Conservation (phyloP, 2,888 invertebrate genomes). For the Chloroclysta siterata region DNA sequence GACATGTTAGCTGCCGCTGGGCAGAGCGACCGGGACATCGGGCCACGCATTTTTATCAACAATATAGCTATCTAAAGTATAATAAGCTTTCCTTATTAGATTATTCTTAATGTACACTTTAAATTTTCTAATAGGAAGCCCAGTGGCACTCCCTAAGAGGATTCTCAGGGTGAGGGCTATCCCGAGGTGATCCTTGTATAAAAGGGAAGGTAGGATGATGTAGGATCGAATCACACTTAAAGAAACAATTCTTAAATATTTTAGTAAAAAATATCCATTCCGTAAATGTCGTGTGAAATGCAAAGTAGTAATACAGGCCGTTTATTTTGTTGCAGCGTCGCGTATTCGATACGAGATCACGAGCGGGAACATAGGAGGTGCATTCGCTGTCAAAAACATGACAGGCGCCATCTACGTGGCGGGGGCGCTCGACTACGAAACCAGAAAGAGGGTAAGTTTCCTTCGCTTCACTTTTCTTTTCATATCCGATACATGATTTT, state of each 20-base stretch:
- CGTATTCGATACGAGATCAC: slow-evolving; percentile 99
- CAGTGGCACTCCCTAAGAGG: no score
- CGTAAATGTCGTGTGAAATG: neutral
- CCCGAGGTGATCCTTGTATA: no score
- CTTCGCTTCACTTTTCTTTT: slow-evolving; percentile 10
- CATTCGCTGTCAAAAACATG: slow-evolving; percentile 99
- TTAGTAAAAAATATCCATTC: neutral
- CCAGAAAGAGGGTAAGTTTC: slow-evolving; percentile 94
- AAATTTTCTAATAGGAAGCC: no score
- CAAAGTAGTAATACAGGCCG: slow-evolving; percentile 37
- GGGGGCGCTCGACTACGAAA: slow-evolving; percentile 98
- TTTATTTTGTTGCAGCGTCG: slow-evolving; percentile 90
- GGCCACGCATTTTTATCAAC: no score
- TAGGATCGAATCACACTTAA: neutral
- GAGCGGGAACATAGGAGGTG: slow-evolving; percentile 99
- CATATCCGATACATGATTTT: neutral
- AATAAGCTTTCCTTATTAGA: no score
- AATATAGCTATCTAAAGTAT: no score
- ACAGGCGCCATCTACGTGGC: slow-evolving; percentile 99
- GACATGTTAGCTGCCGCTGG: no score
- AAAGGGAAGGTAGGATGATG: neutral
- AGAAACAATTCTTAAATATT: neutral
- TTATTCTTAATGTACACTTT: no score
- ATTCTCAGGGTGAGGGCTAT: no score
- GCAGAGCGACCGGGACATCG: no score